Evolutionary conservation across 2,888 invertebrate species (phyloP).

Genomic region (Macaria notata): DNA sequence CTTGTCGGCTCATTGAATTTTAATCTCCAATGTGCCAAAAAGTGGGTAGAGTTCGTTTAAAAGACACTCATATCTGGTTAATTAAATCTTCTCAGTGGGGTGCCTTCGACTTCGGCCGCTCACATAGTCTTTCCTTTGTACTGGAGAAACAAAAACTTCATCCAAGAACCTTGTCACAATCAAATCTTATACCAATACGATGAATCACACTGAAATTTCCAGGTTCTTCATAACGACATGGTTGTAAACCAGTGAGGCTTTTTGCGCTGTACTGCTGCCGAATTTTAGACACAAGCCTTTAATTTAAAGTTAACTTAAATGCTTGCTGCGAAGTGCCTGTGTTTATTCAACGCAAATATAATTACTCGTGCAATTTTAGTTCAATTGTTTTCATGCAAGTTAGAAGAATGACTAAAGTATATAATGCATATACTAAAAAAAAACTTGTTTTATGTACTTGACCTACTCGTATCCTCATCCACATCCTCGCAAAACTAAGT

Average conservation of each 20-base stretch:
- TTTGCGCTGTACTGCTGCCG: conserved; percentile 61
- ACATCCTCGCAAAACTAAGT: no score
- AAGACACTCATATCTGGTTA: conserved; percentile 80
- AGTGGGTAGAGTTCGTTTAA: conserved; percentile 75
- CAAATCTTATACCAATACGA: not conserved
- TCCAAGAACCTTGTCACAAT: conserved; percentile 13
- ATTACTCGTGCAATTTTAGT: no score
- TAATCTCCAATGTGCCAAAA: conserved; percentile 75
- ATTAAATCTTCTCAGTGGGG: conserved; percentile 79
- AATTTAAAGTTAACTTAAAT: conserved; percentile 74
- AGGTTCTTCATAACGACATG: conserved; percentile 3
- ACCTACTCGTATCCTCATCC: no score
- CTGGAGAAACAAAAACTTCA: conserved; percentile 7
- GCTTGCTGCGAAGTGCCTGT: conserved; percentile 48
- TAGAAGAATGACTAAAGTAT: no score
- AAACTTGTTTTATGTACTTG: no score
- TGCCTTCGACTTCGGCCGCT: conserved; percentile 60
- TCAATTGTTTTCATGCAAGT: no score
- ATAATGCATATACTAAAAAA: no score
- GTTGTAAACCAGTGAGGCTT: conserved; percentile 6
- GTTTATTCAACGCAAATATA: conserved; percentile 18
- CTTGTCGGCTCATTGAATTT: conserved; percentile 71
- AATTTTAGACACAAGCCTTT: conserved; percentile 73
- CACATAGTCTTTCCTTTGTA: conserved; percentile 50
- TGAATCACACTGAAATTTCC: not conserved